These are phyloP conservation scores for Lepas anatifera DNA, from an alignment of 2,888 invertebrate species.

Conservation along the genomic window DNA sequence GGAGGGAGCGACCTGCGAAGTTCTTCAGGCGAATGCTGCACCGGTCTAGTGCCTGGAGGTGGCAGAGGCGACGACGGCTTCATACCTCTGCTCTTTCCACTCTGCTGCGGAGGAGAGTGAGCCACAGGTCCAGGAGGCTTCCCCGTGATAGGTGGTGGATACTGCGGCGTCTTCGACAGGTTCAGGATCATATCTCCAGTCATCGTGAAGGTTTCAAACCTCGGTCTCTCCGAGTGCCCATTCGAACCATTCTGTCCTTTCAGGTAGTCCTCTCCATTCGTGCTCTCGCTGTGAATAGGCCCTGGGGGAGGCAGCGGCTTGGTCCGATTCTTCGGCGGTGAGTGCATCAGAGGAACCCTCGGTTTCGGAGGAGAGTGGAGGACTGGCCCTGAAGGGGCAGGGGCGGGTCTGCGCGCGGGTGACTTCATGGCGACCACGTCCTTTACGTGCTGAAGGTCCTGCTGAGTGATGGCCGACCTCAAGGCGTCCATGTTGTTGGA, in stretches of 20 bases:
- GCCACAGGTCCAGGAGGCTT: too few species aligned
- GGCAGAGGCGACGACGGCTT: too few species aligned
- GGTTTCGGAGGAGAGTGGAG: constrained; percentile 16
- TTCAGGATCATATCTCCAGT: constrained; percentile 92
- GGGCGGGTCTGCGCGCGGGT: constrained; percentile 17
- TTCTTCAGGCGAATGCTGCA: too few species aligned
- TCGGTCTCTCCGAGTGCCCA: too few species aligned
- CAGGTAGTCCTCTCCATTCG: background rate
- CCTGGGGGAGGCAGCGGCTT: constrained; percentile 17
- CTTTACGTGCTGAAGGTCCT: constrained; percentile 26
- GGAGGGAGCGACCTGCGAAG: too few species aligned
- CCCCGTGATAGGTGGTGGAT: constrained; percentile 25
- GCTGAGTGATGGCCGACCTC: constrained; percentile 27
- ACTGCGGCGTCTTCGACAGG: constrained; percentile 55
- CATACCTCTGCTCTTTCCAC: too few species aligned
- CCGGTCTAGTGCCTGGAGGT: too few species aligned
- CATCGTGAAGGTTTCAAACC: constrained; percentile 92
- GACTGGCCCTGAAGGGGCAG: too few species aligned
- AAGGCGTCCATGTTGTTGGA: constrained; percentile 32
- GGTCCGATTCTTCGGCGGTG: background rate
- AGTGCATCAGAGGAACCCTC: constrained; percentile 2
- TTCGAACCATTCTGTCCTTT: too few species aligned
- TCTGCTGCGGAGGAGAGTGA: too few species aligned
- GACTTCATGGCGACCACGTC: constrained; percentile 25
- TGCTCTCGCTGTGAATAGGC: constrained; percentile 13